phyloP scores from a whole-genome alignment of 2,113 vertebrate genomes.

The Trematocara nigrifrons region DNA sequence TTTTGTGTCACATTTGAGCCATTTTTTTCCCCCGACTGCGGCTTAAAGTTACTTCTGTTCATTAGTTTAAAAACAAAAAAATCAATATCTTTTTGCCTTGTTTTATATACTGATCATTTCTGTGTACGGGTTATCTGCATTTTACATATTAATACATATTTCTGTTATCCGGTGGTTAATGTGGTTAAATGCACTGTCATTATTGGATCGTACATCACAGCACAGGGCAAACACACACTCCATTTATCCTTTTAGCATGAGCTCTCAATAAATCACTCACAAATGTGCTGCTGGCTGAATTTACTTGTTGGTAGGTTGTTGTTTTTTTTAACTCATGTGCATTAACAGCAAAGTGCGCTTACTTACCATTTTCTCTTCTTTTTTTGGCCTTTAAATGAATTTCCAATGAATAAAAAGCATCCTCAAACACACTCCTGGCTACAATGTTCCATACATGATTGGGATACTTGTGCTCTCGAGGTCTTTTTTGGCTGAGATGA shows the following conservation, averaged over 20 bases:
- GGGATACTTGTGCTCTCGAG: not conserved
- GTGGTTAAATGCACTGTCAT: not conserved
- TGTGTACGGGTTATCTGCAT: not conserved
- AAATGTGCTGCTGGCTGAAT: not conserved
- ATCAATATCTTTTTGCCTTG: not conserved
- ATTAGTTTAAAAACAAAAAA: not conserved
- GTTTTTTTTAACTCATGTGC: not conserved
- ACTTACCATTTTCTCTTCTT: not conserved
- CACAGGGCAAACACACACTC: not conserved
- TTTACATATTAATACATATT: not conserved
- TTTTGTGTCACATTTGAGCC: not conserved
- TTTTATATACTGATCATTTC: not conserved
- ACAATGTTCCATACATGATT: not conserved
- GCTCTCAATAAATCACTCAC: not conserved
- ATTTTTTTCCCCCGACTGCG: not conserved
- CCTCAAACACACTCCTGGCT: not conserved
- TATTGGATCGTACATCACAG: not conserved
- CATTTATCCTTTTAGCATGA: not conserved
- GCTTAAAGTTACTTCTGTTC: not conserved
- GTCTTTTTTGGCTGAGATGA: not conserved
- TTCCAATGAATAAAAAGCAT: not conserved
- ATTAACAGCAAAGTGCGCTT: slow-evolving; percentile 29
- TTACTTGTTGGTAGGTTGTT: not conserved
- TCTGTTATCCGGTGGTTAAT: not conserved
- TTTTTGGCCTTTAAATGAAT: not conserved